Conservation (phyloP, 2,888 invertebrate species). For the Meteorus colon region DNA sequence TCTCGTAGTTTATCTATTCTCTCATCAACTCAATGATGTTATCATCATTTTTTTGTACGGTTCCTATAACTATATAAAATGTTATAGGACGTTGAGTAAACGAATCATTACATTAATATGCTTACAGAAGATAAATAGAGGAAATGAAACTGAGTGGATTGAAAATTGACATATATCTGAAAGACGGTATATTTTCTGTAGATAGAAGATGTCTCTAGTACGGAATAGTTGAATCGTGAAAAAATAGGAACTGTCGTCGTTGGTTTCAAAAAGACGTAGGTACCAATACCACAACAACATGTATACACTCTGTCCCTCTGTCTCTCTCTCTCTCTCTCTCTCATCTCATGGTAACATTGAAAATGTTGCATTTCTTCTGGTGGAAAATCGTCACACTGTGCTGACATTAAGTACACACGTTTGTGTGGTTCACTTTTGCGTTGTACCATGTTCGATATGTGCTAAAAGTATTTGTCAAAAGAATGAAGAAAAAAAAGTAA, state of each 20-base stretch:
- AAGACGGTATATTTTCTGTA: background rate
- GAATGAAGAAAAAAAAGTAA: background rate
- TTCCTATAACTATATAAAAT: background rate
- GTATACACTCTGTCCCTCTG: background rate
- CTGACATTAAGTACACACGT: slow-evolving; percentile 3
- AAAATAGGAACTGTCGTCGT: background rate
- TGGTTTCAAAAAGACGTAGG: background rate
- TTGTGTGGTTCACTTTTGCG: background rate
- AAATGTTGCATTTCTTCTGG: background rate
- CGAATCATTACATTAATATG: background rate
- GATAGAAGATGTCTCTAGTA: slow-evolving; percentile 14
- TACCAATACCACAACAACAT: background rate
- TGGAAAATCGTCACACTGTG: slow-evolving; percentile 12
- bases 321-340: background rate
- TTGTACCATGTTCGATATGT: background rate
- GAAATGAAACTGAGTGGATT: slow-evolving; percentile 2
- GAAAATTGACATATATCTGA: slow-evolving; percentile 15
- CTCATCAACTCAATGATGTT: background rate
- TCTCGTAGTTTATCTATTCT: background rate
- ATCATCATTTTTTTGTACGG: background rate
- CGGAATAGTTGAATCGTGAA: background rate
- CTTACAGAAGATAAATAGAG: background rate
- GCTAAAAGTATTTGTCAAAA: background rate
- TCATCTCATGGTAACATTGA: background rate
- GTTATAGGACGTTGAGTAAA: background rate